Percentiles rank a stretch among this genome's conserved stretches.
These are phyloP conservation scores for Leucozona laternaria DNA, from an alignment of 2,888 invertebrate genomes.

Conservation along the genomic window DNA sequence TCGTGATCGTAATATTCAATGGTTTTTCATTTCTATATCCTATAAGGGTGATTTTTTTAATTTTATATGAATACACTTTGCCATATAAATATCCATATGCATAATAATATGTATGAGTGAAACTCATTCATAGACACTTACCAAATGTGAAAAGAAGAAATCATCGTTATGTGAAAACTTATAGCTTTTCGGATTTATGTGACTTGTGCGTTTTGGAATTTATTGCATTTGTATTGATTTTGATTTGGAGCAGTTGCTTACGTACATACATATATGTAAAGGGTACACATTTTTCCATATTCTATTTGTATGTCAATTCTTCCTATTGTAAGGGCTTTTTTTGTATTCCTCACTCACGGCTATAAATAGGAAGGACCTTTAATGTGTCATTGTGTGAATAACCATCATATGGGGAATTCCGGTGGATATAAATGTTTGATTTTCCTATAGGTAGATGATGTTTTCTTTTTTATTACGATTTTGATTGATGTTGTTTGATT, in stretches of 20 bases:
- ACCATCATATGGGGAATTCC: conserved; percentile 38
- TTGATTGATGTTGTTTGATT: conserved; percentile 33
- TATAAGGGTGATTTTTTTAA: conserved; percentile 36
- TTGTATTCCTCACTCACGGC: conserved; percentile 31
- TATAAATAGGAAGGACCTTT: conserved; percentile 27
- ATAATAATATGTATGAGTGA: neutral
- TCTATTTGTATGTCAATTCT: conserved; percentile 41
- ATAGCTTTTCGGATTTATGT: conserved; percentile 72
- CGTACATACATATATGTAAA: neutral
- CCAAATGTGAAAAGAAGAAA: conserved; percentile 37
- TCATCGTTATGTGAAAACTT: conserved; percentile 70
- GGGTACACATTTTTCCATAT: neutral
- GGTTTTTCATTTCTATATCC: conserved; percentile 38
- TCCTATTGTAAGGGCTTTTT: conserved; percentile 13
- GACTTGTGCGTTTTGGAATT: conserved; percentile 72
- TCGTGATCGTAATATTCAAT: conserved; percentile 57
- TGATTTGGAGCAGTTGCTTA: conserved; percentile 60
- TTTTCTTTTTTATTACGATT: conserved; percentile 2
- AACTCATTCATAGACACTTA: conserved; percentile 41
- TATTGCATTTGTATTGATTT: conserved; percentile 74
- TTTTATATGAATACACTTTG: conserved; percentile 15
- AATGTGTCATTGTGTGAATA: conserved; percentile 37
- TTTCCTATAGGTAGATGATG: conserved; percentile 17
- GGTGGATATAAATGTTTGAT: conserved; percentile 24
- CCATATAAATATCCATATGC: neutral